Evolutionary conservation across 2,888 invertebrate species (phyloP).

Genomic region (Drosophila eohydei): DNA sequence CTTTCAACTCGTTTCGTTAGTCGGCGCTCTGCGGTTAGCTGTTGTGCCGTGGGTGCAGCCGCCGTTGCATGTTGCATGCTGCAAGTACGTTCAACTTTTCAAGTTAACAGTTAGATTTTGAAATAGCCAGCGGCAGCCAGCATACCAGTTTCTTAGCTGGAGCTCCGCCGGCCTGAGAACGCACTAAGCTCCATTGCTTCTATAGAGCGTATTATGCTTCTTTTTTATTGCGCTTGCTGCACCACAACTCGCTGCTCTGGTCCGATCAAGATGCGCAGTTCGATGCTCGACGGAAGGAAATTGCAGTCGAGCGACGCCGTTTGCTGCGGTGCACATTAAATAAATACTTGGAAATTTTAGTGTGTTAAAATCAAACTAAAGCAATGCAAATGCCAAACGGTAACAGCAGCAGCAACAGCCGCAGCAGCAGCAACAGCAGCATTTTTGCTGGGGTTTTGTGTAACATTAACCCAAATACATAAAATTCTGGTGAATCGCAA

Average conservation of each 20-base stretch:
- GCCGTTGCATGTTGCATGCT: slow-evolving; percentile 74
- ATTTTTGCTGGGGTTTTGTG: slow-evolving; percentile 49
- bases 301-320: slow-evolving; percentile 56
- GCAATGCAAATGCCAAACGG: slow-evolving; percentile 57
- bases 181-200: slow-evolving; percentile 36
- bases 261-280: slow-evolving; percentile 68
- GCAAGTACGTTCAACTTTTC: slow-evolving; percentile 80
- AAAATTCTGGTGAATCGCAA: slow-evolving; percentile 62
- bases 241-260: slow-evolving; percentile 10
- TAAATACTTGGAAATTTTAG: slow-evolving; percentile 74
- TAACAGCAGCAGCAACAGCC: slow-evolving; percentile 6
- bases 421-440: slow-evolving; percentile 12
- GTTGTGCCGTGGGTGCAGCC: slow-evolving; percentile 78
- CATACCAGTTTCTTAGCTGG: slow-evolving; percentile 73
- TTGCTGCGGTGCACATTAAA: slow-evolving; percentile 67
- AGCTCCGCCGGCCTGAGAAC: slow-evolving; percentile 65
- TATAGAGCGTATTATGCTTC: slow-evolving; percentile 6
- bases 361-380: slow-evolving; percentile 78
- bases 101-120: slow-evolving; percentile 81
- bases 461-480: slow-evolving; percentile 81
- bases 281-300: slow-evolving; percentile 70
- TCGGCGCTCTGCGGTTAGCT: slow-evolving; percentile 42
- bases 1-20: slow-evolving; percentile 74
- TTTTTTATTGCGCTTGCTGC: slow-evolving; percentile 13
- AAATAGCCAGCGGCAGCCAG: slow-evolving; percentile 74